Evolutionary conservation across 2,113 vertebrate species (phyloP), one percentile per base, ranked within the genome.

Genomic region (Callithrix jacchus): DNA sequence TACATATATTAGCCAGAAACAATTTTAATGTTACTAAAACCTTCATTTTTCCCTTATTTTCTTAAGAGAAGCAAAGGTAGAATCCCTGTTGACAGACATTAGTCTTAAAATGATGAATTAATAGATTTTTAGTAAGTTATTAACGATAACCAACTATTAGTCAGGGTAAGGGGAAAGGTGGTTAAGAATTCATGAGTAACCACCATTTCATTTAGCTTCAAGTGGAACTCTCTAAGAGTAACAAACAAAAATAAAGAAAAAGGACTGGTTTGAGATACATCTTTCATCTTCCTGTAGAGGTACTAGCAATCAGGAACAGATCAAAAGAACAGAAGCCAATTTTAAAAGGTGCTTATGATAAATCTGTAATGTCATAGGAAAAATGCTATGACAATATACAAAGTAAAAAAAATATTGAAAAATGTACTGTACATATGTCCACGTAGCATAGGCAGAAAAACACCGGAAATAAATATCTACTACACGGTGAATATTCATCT

Each of bases 161-260:
- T 23, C 2, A 7, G 4, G 20, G 20, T 71, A 85, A 70, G 52
- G 3, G 47, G 74, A 79, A 79, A 79, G 2, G 20, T 12, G 18
- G 42, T 47, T 87, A 85, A 81, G 61, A 91, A 76, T 77, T 87
- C 40, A 73, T 80, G 87, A 47, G 27, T 83, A 64, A 82, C 16
- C 61, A 58, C 37, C 27, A 68, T 68, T 93, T 79, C 49, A 54
- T 49, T 68, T 80, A 74, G 70, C 8, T 47, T 32, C 25, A 56
- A 94, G 52, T n/a, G 17, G 58, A 37, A n/a, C 4, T 93, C 90
- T 87, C 61, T n/a, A 18, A 42, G 21, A 87, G 58, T 56, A 79
- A 90, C 56, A 92, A 70, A 92, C 8, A 77, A 76, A 82, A 95
- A 85, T 86, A 45, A 71, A 94, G 21, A 82, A 77, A 87, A 58